These are phyloP conservation scores for Danio jaintianensis DNA, from an alignment of 2,797 vertebrate genomes.

Conservation along the genomic window DNA sequence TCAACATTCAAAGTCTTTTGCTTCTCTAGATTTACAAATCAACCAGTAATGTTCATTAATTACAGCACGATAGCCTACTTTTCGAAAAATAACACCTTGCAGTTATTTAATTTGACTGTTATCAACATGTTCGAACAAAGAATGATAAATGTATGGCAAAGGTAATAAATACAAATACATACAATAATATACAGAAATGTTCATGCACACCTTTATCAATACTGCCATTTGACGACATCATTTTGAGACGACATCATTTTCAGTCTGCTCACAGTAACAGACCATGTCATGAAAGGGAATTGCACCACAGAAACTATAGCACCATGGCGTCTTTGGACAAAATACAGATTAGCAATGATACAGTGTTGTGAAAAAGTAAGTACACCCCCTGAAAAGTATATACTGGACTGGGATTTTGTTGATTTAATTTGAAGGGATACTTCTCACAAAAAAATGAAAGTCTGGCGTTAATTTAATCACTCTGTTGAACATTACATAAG, in stretches of 20 bases:
- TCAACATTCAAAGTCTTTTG: slow-evolving; percentile 1
- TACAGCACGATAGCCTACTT: not conserved
- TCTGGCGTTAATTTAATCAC: no score
- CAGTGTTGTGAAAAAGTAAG: not conserved
- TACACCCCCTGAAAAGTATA: not conserved
- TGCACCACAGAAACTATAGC: slow-evolving; percentile 29
- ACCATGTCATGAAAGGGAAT: slow-evolving; percentile 38
- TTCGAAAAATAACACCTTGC: slow-evolving; percentile 15
- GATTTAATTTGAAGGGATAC: no score
- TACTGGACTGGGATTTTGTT: not conserved
- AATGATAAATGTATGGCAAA: slow-evolving; percentile 75
- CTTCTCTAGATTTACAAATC: slow-evolving; percentile 17
- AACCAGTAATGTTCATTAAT: not conserved
- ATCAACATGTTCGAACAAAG: slow-evolving; percentile 23
- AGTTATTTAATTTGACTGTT: slow-evolving; percentile 37
- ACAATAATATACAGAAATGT: slow-evolving; percentile 93
- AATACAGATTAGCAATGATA: not conserved
- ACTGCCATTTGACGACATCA: slow-evolving; percentile 85
- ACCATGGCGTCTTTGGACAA: slow-evolving; percentile 12
- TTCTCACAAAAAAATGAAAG: no score
- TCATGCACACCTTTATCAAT: slow-evolving; percentile 84
- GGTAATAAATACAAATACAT: slow-evolving; percentile 98
- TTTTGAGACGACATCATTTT: slow-evolving; percentile 80
- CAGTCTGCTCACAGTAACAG: slow-evolving; percentile 70
- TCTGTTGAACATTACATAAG: no score